Percentiles rank a stretch among this genome's conserved stretches.
These are phyloP conservation scores for Apoda limacodes DNA, from an alignment of 2,888 invertebrate species.

Conservation along the genomic window DNA sequence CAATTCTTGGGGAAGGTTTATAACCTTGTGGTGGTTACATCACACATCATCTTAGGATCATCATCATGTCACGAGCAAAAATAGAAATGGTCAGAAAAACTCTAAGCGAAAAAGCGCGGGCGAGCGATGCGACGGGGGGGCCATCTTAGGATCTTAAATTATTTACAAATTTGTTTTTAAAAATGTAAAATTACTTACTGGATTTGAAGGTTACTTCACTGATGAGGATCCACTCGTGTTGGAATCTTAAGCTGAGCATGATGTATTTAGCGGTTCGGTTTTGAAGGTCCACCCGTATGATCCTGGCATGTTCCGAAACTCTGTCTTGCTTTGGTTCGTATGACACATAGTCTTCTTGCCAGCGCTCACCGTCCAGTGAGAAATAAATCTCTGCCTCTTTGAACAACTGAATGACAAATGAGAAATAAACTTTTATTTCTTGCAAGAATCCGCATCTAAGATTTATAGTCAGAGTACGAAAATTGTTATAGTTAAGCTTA, in stretches of 20 bases:
- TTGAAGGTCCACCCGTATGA: slow-evolving; percentile 79
- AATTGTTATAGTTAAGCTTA: too few relatives aligned
- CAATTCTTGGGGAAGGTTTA: too few relatives aligned
- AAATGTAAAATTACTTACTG: too few relatives aligned
- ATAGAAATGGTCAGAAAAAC: too few relatives aligned
- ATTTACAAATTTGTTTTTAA: too few relatives aligned
- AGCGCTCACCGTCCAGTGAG: slow-evolving; percentile 81
- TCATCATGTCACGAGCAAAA: too few relatives aligned
- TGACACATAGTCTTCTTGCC: slow-evolving; percentile 75
- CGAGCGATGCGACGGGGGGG: too few relatives aligned
- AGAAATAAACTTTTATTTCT: slow-evolving; percentile 14
- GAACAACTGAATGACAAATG: slow-evolving; percentile 83
- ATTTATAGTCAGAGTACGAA: too few relatives aligned
- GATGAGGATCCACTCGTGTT: slow-evolving; percentile 87
- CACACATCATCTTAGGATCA: too few relatives aligned
- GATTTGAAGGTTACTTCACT: slow-evolving; percentile 90
- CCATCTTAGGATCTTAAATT: too few relatives aligned
- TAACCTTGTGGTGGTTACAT: too few relatives aligned
- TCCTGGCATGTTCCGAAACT: slow-evolving; percentile 69
- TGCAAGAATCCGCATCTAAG: background rate
- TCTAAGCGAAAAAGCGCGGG: too few relatives aligned
- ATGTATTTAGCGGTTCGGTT: slow-evolving; percentile 82
- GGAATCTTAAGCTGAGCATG: slow-evolving; percentile 80
- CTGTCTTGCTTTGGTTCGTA: slow-evolving; percentile 70
- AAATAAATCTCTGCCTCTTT: slow-evolving; percentile 81